Evolutionary conservation across 2,888 invertebrate genomes (phyloP), one percentile per base, ranked within the genome.

Genomic region (Gari tellinella): DNA sequence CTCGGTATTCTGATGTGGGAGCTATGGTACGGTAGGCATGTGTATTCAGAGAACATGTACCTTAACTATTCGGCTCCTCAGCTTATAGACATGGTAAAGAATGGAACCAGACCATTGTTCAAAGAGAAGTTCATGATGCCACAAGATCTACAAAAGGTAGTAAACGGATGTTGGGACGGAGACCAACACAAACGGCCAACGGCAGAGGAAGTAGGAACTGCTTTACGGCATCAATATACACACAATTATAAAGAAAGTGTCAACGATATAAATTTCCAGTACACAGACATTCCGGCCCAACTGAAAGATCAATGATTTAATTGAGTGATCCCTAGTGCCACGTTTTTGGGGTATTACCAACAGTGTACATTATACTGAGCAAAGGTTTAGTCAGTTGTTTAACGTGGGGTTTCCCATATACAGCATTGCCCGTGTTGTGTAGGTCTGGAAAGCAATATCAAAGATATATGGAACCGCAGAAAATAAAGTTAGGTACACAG

Each of bases 1-100:
- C 60, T 88, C 14, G 82, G 76, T 14, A 79, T 87, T n/a, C 73
- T 88, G 12, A 56, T 87, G 38, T 89, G 88, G 88, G 89, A 89
- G 66, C 66, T 88, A 52, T 89, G 89, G 89, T 88, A 87, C 58
- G 88, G 86, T 2, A 61, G 70, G 23, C 75, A 80, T 58, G 85
- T 80, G 0, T 82, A 76, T 43, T 58, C 67, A 1, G 70, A 72
- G 15, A 17, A 52, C 0, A 63, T 62, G 21, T 70, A 63, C 45
- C 15, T n/a, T 17, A 10, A 21, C 14, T 21, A 46, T n/a, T 15
- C 45, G n/a, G 10, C 25, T 0, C 40, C 23, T 17, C 31, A 58
- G 15, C 51, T 75, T 5, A 12, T 70, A 3, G 66, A 75, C 8
- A 41, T 61, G 7, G 43, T 75, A 1, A 70, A 57, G 49, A 40